Evolutionary conservation across 2,113 vertebrate genomes (phyloP), one percentile per base, ranked within the genome.

Genomic region (Mastomys natalensis): DNA sequence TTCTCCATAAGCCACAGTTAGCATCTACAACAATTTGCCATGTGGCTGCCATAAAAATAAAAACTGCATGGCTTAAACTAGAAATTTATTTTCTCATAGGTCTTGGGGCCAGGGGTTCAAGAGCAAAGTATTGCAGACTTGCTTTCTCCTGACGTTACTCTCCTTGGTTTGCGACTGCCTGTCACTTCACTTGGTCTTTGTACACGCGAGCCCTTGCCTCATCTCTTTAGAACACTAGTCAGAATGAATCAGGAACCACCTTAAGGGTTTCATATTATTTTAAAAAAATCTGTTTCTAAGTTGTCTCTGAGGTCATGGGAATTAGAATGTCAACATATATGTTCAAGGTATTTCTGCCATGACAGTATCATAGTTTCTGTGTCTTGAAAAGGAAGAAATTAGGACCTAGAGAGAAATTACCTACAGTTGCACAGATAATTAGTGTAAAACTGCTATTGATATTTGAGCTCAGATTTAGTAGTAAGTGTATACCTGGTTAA

Each of bases 331-430:
- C 3, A 53, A 24, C 5, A 40, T 11, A 6, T 19, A 68, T 48
- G 37, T 84, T 73, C n/a, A 2, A 15, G 48, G 29, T 21, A 93
- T 34, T 55, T 86, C 16, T 74, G 5, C 3, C 48, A 31, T 40
- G 85, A 45, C 2, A 37, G 3, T 68, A 34, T 85, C 3, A 29
- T 58, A 31, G 11, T 37, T 12, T 70, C 26, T 94, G 74, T 66
- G 40, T 82, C 73, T 90, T 88, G 66, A 15, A 95, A 22, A 73
- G 92, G 76, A 74, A 80, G 74, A 97, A 90, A 72, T 26, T 8
- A 73, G 80, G 58, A 53, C 6, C 70, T 53, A 86, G 53, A 90
- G 48, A 66, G 9, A 62, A 86, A 82, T n/a, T 84, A 21, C 58
- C n/a, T 58, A 51, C 26, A 87, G 76, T 80, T 84, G 22, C 43